Conservation (phyloP, 2,888 invertebrate species). For the Xanthia icteritia region DNA sequence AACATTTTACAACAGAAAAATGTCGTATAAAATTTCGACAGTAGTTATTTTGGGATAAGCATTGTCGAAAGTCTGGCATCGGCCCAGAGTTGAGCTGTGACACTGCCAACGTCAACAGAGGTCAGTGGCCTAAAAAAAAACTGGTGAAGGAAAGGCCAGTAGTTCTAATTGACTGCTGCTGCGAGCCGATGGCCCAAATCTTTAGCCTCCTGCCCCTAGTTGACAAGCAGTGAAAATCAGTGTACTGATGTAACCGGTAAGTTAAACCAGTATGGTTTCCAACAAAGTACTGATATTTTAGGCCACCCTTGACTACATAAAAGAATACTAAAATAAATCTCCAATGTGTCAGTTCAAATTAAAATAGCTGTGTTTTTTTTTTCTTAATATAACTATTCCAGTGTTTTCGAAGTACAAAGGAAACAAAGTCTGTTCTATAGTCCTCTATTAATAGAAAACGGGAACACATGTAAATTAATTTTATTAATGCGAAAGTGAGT, state of each 20-base stretch:
- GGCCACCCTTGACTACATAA: neutral
- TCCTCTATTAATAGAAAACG: neutral
- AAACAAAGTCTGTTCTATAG: neutral
- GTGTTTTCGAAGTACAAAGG: neutral
- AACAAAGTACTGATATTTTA: conserved; percentile 16
- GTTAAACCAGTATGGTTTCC: neutral
- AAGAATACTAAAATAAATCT: conserved; percentile 10
- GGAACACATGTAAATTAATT: too few relatives aligned
- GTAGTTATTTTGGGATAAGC: conserved; percentile 84
- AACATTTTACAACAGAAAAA: conserved; percentile 77
- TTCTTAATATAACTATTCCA: neutral
- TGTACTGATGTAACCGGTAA: neutral
- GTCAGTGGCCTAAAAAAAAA: conserved; percentile 87
- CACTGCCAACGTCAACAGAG: conserved; percentile 89
- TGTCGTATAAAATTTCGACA: conserved; percentile 79
- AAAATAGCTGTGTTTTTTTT: too few relatives aligned
- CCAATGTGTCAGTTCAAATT: neutral
- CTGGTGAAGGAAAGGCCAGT: conserved; percentile 75
- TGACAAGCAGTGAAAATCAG: neutral
- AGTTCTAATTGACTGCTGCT: conserved; percentile 69
- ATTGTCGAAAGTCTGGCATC: conserved; percentile 88
- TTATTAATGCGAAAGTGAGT: too few relatives aligned
- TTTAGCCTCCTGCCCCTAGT: conserved; percentile 2
- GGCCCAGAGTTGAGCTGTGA: conserved; percentile 83
- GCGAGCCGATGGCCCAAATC: conserved; percentile 20